Evolutionary conservation across 2,797 vertebrate species (phyloP), one percentile per base, ranked within the genome.

Genomic region (Characodon lateralis): DNA sequence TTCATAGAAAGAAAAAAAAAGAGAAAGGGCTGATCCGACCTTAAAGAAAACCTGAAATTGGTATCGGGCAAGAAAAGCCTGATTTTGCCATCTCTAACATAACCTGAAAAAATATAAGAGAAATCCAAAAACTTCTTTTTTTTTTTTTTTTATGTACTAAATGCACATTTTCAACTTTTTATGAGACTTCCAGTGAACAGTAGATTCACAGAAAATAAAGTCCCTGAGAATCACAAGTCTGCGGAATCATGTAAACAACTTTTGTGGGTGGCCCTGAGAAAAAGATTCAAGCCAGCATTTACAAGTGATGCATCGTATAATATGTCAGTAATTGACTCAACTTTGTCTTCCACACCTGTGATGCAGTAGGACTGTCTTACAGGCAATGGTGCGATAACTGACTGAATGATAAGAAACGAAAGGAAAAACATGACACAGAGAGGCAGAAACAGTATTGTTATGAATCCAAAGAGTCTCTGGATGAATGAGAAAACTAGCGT

Each of bases 171-270:
- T 53, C 24, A 41, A 66, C 71, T 59, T 20, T 63, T 50, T 10
- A 68, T 63, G n/a, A 13, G 61, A 31, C 41, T 61, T 35, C 51
- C 2, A 6, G 50, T 55, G 65, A 73, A 66, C 35, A 61, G 10
- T 26, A 55, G 9, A 28, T 24, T 1, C 14, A 78, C 80, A 35
- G 73, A 1, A 78, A 84, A 86, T 76, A 75, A 78, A 85, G 78
- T 79, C 73, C 63, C 65, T 87, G 79, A 86, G 20, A 51, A 90
- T 84, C 92, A 86, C 74, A 85, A 82, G 41, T 77, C 76, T 35
- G 83, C 77, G 78, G 78, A 94, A 93, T 91, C 88, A 94, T 93
- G 89, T 91, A 93, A 95, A 94, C 94, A 93, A 80, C 82, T 84
- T 92, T 91, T 89, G 81, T 86, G 85, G 75, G 80, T 91, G 83